These are phyloP conservation scores for Chloroceryle aenea DNA, from an alignment of 2,113 vertebrate genomes.

Conservation along the genomic window DNA sequence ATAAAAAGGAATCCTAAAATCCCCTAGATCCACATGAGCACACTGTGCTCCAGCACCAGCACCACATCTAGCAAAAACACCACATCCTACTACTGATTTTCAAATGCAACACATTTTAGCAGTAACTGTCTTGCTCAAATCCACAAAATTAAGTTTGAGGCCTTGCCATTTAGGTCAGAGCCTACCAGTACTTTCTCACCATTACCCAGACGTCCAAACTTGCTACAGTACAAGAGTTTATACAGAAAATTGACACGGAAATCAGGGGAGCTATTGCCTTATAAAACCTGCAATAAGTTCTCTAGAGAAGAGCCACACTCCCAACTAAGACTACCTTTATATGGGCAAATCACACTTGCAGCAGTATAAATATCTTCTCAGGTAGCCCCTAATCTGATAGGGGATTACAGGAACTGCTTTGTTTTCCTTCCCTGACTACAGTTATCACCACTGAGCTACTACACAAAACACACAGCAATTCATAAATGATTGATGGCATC, in stretches of 20 bases:
- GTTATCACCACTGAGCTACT: background rate
- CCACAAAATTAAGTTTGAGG: background rate
- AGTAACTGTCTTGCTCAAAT: background rate
- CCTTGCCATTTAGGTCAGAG: background rate
- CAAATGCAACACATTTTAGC: background rate
- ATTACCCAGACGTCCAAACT: background rate
- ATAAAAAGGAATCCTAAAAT: background rate
- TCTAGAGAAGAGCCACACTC: background rate
- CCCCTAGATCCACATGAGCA: accelerated
- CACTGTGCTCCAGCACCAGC: background rate
- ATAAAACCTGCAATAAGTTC: background rate
- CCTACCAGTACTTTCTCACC: background rate
- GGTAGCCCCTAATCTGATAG: background rate
- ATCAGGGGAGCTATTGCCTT: background rate
- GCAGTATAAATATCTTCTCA: background rate
- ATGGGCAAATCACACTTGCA: background rate
- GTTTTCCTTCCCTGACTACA: background rate
- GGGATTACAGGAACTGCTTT: background rate
- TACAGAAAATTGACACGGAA: background rate
- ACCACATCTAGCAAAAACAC: background rate
- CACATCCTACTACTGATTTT: background rate
- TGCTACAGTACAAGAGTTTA: background rate
- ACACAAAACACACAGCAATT: background rate
- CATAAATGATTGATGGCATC: background rate
- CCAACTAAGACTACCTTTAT: background rate